Evolutionary conservation across 2,113 vertebrate genomes (phyloP), one percentile per base, ranked within the genome.

Genomic region (Myotis yumanensis): DNA sequence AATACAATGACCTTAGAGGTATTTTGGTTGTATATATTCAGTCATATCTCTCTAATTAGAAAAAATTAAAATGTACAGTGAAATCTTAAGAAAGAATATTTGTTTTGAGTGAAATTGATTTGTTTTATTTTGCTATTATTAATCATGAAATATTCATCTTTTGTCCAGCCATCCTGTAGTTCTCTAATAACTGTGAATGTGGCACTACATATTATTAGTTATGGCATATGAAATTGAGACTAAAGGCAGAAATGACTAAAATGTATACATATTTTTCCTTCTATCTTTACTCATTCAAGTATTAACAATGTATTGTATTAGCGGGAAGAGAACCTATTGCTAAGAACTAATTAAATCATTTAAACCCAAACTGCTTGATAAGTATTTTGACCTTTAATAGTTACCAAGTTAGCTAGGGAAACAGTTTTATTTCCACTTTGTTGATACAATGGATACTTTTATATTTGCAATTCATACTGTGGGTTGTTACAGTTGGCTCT

Each of bases 101-200:
- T 92, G 85, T 85, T 87, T 89, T 81, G 69, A 89, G 14, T 66
- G 32, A 75, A 95, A 76, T 81, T 90, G 18, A 80, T 62, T 62
- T 71, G 43, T 54, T 90, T 93, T 95, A 17, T 92, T 94, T 48
- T 54, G 1, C 32, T 86, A 14, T 54, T 91, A 89, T 83, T 77
- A 84, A 71, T 91, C 46, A 73, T 52, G 30, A 68, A 79, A 77
- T 89, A 88, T 30, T 88, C 48, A 85, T 57, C 16, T 14, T 88
- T 68, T 93, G 76, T 84, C 43, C 30, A 66, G 23, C 10, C 62
- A 90, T 35, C 30, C 8, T 28, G 68, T 11, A 18, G 30, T 94
- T 32, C 5, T 87, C 18, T 90, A 72, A 81, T 3, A 69, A 48
- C 43, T 81, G 59, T 28, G 23, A 81, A 54, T 95, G 22, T 85